Conservation (phyloP, 2,113 vertebrate species). For the Melanocharis versteri region DNA sequence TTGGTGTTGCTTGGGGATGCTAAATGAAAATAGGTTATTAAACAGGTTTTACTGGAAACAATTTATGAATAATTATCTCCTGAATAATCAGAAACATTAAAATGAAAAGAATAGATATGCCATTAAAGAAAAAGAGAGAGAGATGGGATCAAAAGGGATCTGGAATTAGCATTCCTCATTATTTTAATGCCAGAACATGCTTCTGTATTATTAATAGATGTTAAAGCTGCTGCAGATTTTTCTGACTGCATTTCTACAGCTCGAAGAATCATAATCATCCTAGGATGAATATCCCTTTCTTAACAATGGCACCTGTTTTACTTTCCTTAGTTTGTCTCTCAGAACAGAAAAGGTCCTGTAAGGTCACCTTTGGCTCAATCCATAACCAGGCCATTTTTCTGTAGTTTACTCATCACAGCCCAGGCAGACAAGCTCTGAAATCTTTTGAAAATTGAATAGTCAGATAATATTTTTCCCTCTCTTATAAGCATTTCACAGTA, state of each 20-base stretch:
- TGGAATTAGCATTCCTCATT: slow-evolving; percentile 28
- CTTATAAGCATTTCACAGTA: neutral
- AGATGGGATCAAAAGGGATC: slow-evolving; percentile 24
- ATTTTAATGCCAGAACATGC: slow-evolving; percentile 44
- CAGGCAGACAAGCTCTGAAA: slow-evolving; percentile 19
- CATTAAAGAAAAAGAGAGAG: neutral
- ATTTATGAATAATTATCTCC: slow-evolving; percentile 20
- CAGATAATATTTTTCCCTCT: neutral
- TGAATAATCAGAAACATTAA: slow-evolving; percentile 13
- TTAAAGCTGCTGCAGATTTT: slow-evolving; percentile 21
- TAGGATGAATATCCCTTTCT: slow-evolving; percentile 3
- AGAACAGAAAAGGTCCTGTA: slow-evolving; percentile 50
- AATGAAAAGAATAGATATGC: slow-evolving; percentile 1
- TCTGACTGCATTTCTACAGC: slow-evolving; percentile 20
- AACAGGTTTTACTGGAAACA: slow-evolving; percentile 7
- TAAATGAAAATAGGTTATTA: neutral
- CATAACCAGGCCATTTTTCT: slow-evolving; percentile 10
- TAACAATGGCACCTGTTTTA: slow-evolving; percentile 58
- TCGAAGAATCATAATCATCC: slow-evolving; percentile 27
- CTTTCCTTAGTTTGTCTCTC: slow-evolving; percentile 45
- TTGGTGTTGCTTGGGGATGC: neutral
- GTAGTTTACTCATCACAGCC: neutral
- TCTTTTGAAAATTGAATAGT: slow-evolving; percentile 20
- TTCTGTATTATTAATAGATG: slow-evolving; percentile 41
- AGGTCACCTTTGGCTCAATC: slow-evolving; percentile 43